phyloP scores from a whole-genome alignment of 1,140 invertebrate genomes.

The Aphelinus atriplicis region DNA sequence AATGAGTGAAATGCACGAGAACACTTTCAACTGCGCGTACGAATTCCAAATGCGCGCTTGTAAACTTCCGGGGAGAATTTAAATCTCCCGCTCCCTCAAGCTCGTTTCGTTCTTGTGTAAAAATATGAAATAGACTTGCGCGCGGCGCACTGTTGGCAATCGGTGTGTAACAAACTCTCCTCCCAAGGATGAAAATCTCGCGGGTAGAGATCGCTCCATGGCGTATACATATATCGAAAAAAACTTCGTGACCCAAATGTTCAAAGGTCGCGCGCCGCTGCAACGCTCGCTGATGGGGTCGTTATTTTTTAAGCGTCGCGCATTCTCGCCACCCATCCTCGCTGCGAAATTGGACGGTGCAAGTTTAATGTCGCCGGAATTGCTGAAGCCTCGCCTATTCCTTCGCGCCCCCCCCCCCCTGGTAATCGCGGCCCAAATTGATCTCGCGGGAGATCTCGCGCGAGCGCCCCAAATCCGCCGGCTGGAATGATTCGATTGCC shows the following conservation, averaged over 20 bases:
- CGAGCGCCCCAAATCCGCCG: not conserved
- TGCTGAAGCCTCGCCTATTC: not conserved
- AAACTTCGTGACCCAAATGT: not conserved
- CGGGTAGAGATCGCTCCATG: too few species aligned
- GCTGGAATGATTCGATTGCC: conserved; percentile 27
- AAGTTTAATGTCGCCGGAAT: conserved; percentile 33
- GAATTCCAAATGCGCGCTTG: too few species aligned
- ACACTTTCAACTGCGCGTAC: too few species aligned
- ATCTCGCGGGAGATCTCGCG: conserved; percentile 23
- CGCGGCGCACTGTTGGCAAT: too few species aligned
- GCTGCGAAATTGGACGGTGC: conserved; percentile 25
- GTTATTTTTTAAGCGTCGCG: conserved; percentile 16
- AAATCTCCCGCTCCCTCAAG: too few species aligned
- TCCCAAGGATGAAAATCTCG: too few species aligned
- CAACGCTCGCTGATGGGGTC: not conserved
- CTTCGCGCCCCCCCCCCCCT: too few species aligned
- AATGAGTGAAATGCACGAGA: too few species aligned
- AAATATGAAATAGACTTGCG: too few species aligned
- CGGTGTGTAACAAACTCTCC: too few species aligned
- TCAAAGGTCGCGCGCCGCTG: not conserved
- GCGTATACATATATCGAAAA: not conserved
- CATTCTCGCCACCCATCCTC: not conserved
- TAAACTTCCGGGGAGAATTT: too few species aligned
- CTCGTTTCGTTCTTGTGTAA: too few species aligned
- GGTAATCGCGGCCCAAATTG: conserved; percentile 27